Conservation (phyloP, 2,888 invertebrate species). For the Azorinus chamasolen region DNA sequence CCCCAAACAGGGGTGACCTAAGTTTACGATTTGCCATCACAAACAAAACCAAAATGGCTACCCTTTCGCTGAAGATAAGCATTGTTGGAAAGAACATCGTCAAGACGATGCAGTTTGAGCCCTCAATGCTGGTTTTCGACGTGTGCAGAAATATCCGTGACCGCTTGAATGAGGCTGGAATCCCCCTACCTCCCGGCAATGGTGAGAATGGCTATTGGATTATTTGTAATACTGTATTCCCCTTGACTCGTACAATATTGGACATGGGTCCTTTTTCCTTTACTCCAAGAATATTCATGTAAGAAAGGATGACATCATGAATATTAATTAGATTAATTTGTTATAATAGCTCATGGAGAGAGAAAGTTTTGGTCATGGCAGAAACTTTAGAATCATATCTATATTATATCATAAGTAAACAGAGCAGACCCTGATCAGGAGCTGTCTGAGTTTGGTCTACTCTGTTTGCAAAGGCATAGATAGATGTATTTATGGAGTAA, state of each 20-base stretch:
- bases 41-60: constrained; percentile 83
- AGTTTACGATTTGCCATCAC: constrained; percentile 19
- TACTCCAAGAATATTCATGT: no score
- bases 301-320: no score
- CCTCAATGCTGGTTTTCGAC: constrained; percentile 97
- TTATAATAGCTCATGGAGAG: no score
- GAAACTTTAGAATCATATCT: no score
- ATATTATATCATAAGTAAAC: neutral
- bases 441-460: no score
- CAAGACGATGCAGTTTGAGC: constrained; percentile 99
- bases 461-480: no score
- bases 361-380: no score
- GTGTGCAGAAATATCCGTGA: constrained; percentile 98
- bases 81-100: constrained; percentile 89
- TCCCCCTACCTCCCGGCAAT: constrained; percentile 89
- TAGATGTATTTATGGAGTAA: no score
- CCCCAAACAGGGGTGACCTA: constrained; percentile 67
- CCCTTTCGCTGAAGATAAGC: constrained; percentile 88
- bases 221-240: no score
- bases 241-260: no score
- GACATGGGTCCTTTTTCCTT: no score
- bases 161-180: constrained; percentile 94
- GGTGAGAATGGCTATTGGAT: constrained; percentile 89
- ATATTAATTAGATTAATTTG: no score
- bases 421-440: neutral